phyloP scores from a whole-genome alignment of 2,888 invertebrate species.

The Subacronicta megacephala region DNA sequence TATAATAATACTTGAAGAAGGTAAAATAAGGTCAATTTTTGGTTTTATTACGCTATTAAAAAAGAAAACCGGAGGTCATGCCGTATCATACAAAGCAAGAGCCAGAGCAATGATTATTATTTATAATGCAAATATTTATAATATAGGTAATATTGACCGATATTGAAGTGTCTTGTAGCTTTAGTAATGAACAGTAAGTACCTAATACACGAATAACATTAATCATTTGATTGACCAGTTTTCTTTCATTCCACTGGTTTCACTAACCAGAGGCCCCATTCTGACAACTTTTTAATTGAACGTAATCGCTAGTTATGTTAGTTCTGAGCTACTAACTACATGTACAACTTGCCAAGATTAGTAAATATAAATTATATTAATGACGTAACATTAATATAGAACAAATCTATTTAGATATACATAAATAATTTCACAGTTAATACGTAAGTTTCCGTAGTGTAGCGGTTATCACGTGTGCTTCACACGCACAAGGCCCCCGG shows the following conservation, averaged over 20 bases:
- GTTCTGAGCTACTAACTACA: background rate
- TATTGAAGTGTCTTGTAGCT: background rate
- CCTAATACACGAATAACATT: background rate
- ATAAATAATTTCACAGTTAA: accelerated
- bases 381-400: background rate
- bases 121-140: no score
- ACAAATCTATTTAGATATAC: accelerated
- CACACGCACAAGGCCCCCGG: constrained; percentile 94
- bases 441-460: constrained; percentile 91
- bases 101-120: no score
- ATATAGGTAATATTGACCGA: no score
- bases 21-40: no score
- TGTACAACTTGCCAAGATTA: background rate
- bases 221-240: constrained; percentile 1
- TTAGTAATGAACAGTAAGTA: background rate
- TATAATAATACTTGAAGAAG: no score
- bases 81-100: no score
- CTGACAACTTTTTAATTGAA: constrained; percentile 7
- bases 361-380: background rate
- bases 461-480: constrained; percentile 95
- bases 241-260: constrained; percentile 2
- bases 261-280: constrained; percentile 2
- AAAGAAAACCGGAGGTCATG: no score
- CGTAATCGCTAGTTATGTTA: background rate
- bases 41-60: no score